Evolutionary conservation across 1,140 invertebrate genomes (phyloP).

Genomic region (Drosophila eugracilis): DNA sequence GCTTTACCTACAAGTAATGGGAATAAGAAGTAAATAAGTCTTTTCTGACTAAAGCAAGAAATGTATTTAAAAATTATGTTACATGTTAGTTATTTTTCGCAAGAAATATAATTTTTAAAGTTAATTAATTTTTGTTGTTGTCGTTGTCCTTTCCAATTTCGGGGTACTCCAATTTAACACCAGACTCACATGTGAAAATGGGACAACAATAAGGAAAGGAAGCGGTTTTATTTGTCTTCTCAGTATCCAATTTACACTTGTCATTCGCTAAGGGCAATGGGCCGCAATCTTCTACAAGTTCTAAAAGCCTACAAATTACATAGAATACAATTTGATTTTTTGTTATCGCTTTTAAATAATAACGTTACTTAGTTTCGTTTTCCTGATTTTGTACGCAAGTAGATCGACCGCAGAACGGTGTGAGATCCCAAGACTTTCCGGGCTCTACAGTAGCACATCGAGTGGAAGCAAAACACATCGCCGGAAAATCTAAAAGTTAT

Average conservation of each 20-base stretch:
- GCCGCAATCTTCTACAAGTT: conserved; percentile 94
- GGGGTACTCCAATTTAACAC: conserved; percentile 93
- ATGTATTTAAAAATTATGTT: conserved; percentile 14
- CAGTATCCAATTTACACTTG: conserved; percentile 93
- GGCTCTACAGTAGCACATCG: conserved; percentile 93
- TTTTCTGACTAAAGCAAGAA: conserved; percentile 14
- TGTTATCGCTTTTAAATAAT: too few relatives aligned
- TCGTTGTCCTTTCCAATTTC: conserved; percentile 88
- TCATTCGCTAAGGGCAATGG: conserved; percentile 93
- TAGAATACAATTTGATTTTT: too few relatives aligned
- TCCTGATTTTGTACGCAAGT: conserved; percentile 93
- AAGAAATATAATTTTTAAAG: background rate
- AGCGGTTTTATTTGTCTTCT: conserved; percentile 95
- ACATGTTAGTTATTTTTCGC: background rate
- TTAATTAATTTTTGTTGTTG: conserved; percentile 76
- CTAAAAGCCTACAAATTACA: conserved; percentile 87
- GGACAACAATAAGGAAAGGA: conserved; percentile 94
- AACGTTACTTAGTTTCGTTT: conserved; percentile 86
- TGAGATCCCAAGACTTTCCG: conserved; percentile 92
- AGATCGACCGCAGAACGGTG: conserved; percentile 94
- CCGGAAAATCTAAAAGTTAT: conserved; percentile 91
- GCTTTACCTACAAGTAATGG: too few relatives aligned
- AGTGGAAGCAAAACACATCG: conserved; percentile 95
- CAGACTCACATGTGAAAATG: conserved; percentile 92
- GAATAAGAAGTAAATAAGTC: background rate